Conservation (phyloP, 2,888 invertebrate genomes). For the Macaria liturata region DNA sequence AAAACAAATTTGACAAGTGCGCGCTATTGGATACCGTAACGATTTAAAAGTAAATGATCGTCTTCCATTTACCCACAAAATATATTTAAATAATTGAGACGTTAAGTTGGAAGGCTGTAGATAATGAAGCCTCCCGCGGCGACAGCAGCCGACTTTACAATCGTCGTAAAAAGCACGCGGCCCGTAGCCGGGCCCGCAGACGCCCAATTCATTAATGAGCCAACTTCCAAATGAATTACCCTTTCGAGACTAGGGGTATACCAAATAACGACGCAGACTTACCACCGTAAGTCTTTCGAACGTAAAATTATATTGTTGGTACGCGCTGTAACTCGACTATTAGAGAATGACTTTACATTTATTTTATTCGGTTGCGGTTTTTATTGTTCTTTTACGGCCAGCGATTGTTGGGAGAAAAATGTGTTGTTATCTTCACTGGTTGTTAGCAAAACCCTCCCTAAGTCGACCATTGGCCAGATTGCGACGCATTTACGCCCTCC, state of each 20-base stretch:
- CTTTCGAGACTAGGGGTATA: constrained; percentile 57
- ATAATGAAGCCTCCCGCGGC: constrained; percentile 58
- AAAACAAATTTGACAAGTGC: background rate
- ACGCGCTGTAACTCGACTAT: constrained; percentile 28
- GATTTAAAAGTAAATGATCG: constrained; percentile 6
- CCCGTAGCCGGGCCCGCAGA: constrained; percentile 56
- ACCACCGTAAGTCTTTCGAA: constrained; percentile 46
- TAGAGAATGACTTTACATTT: constrained; percentile 17
- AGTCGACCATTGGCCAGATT: constrained; percentile 66
- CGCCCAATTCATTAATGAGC: constrained; percentile 77
- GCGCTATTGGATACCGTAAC: background rate
- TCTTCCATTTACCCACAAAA: constrained; percentile 11
- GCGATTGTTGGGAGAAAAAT: constrained; percentile 34
- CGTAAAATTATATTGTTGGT: constrained; percentile 57
- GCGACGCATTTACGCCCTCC: constrained; percentile 67
- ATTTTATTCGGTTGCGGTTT: constrained; percentile 12
- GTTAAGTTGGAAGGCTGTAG: constrained; percentile 36
- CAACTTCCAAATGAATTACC: constrained; percentile 70
- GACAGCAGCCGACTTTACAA: constrained; percentile 61
- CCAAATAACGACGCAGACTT: constrained; percentile 22
- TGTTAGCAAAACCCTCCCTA: constrained; percentile 58
- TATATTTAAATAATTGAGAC: constrained; percentile 37
- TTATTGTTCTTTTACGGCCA: constrained; percentile 30
- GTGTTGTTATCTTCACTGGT: constrained; percentile 47
- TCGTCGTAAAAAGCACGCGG: constrained; percentile 71